A percentile compares a stretch with the other conserved stretches of the same genome.
phyloP scores from a whole-genome alignment of 1,140 invertebrate genomes.

The Drosophila parvula region DNA sequence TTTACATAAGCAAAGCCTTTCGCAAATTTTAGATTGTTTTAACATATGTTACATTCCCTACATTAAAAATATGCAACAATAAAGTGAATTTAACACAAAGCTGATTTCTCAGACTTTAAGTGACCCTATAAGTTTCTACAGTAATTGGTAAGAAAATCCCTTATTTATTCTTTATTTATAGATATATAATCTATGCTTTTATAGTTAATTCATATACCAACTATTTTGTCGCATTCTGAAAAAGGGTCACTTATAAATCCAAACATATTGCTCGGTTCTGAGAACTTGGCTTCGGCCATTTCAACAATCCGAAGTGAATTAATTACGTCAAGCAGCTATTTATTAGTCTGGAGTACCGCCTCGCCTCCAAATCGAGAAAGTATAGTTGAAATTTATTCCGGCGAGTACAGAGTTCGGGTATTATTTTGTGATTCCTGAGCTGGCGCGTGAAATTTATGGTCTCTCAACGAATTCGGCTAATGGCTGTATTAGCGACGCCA shows the following conservation, averaged over 20 bases:
- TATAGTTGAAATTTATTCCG: conserved; percentile 17
- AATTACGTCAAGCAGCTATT: conserved; percentile 26
- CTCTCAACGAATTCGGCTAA: conserved; percentile 71
- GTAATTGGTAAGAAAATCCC: no score
- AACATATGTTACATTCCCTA: not conserved
- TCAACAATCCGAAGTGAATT: conserved; percentile 26
- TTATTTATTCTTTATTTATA: not conserved
- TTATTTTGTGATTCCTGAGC: conserved; percentile 38
- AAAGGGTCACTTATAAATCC: not conserved
- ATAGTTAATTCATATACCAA: not conserved
- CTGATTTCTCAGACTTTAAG: not conserved
- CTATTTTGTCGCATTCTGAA: not conserved
- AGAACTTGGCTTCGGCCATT: not conserved
- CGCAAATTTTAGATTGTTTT: not conserved
- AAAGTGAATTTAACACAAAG: not conserved
- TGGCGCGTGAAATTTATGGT: conserved; percentile 58
- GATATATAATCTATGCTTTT: not conserved
- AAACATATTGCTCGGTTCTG: conserved; percentile 20
- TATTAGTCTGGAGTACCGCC: conserved; percentile 20
- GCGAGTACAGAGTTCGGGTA: conserved; percentile 16
- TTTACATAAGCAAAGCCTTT: not conserved
- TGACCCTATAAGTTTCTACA: no score
- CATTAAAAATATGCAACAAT: no score
- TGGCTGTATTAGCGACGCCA: conserved; percentile 74
- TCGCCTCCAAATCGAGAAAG: conserved; percentile 12